A percentile compares a stretch with the other conserved stretches of the same genome.
These are phyloP conservation scores for Pogonomyrmex californicus DNA, from an alignment of 1,140 invertebrate genomes.

Conservation along the genomic window DNA sequence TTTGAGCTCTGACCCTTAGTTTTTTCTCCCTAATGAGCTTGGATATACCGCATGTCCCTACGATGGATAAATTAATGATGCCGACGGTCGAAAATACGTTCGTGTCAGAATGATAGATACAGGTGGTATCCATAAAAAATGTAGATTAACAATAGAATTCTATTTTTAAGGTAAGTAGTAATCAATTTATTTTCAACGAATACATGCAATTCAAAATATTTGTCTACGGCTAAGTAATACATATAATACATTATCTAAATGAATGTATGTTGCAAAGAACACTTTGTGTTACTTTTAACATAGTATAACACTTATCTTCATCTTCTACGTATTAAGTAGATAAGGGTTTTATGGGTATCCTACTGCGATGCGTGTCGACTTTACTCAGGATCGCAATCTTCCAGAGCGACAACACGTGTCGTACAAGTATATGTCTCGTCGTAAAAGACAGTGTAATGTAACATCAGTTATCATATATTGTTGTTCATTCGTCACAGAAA, in stretches of 20 bases:
- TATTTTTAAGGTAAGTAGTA: slow-evolving; percentile 14
- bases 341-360: slow-evolving; percentile 42
- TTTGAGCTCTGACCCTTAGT: slow-evolving; percentile 57
- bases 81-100: slow-evolving; percentile 77
- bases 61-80: slow-evolving; percentile 84
- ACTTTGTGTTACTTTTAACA: not conserved
- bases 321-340: slow-evolving; percentile 40
- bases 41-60: slow-evolving; percentile 71
- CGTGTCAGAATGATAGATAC: slow-evolving; percentile 76
- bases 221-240: not conserved
- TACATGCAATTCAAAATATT: not conserved
- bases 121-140: not conserved
- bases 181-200: not conserved
- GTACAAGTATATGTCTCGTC: slow-evolving; percentile 36
- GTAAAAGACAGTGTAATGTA: slow-evolving; percentile 36
- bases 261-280: not conserved
- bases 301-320: slow-evolving; percentile 29
- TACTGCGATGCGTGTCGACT: slow-evolving; percentile 28
- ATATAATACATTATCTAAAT: not conserved
- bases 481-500: slow-evolving; percentile 17
- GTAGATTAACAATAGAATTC: not conserved
- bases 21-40: slow-evolving; percentile 59
- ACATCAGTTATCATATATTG: slow-evolving; percentile 23
- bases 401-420: slow-evolving; percentile 21
- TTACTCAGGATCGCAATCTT: slow-evolving; percentile 53